phyloP scores from a whole-genome alignment of 92 coral and sea anemone species.

The Phenganax subtilis region DNA sequence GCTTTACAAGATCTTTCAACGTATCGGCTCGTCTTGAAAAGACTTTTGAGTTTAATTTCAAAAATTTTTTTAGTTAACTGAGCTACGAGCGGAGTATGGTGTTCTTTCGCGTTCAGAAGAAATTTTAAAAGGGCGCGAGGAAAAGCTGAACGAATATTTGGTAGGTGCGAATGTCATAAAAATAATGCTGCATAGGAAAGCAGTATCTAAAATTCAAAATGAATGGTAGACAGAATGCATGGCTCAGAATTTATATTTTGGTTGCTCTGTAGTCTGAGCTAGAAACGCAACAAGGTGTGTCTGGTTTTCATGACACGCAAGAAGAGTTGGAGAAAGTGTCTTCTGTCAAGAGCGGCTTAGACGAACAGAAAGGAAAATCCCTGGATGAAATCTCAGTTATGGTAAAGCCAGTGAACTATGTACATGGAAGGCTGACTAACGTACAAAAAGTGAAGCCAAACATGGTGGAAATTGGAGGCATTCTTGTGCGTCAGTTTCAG shows the following conservation, averaged over 20 bases:
- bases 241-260: background rate
- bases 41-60: background rate
- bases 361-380: conserved; percentile 95
- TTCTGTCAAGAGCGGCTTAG: conserved; percentile 85
- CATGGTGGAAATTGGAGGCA: too few species aligned
- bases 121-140: conserved; percentile 74
- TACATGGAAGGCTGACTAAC: too few species aligned
- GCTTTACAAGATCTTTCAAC: background rate
- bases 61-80: conserved; percentile 61
- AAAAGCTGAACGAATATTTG: conserved; percentile 66
- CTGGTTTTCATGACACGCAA: conserved; percentile 94
- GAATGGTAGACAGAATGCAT: background rate
- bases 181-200: background rate
- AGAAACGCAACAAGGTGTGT: conserved; percentile 75
- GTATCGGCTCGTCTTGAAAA: background rate
- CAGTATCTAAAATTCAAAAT: background rate
- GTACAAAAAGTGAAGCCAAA: too few species aligned
- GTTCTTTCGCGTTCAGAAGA: conserved; percentile 90
- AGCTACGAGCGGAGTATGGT: conserved; percentile 94
- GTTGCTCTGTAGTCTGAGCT: conserved; percentile 50
- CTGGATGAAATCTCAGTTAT: conserved; percentile 92
- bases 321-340: conserved; percentile 93
- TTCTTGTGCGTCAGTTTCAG: too few species aligned
- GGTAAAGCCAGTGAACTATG: conserved; percentile 45
- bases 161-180: conserved; percentile 44